Evolutionary conservation across 2,888 invertebrate species (phyloP), one percentile per base, ranked within the genome.

Genomic region (Caenorhabditis sp.): DNA sequence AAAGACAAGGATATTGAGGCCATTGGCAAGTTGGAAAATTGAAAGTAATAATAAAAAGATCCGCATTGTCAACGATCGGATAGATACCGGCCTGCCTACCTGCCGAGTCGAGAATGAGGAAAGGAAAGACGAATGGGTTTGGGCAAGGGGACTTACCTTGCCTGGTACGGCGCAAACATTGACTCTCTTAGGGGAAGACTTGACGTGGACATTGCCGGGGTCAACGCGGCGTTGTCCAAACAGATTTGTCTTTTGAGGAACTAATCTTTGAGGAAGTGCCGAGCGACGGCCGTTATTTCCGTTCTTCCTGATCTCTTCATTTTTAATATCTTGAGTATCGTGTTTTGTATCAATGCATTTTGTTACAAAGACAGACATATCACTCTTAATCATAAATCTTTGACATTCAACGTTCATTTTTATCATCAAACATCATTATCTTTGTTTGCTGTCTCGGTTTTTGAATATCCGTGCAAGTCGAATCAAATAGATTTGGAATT

Each of bases 1-100:
- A 68, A 90, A 91, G 4, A 91, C 77, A 3, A 91, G 85, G 68
- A 91, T 87, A 56, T 90, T 91, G 11, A 90, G 69, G 11, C 80
- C 67, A 68, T 40, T 60, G 18, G 60, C 60, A 22, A 78, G 28
- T 51, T 82, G 71, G 15, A 78, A 32, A 28, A 77, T 15, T n/a
- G 44, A 44, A 3, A 74, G 11, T n/a, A 74, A 32, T 20, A 82
- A 47, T n/a, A 82, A 5, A 24, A 71, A 24, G 26, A 82, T 44
- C 55, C 78, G 56, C 82, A 82, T 82, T 37, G 51, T 37, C 20
- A 15, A 22, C 28, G 28, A 55, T 55, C 28, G 28, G n/a, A n/a
- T n/a, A n/a, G n/a, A n/a, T n/a, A n/a, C n/a, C n/a, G n/a, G n/a
- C n/a, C n/a, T n/a, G n/a, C n/a, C n/a, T n/a, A 55, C 15, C 28